A percentile compares a stretch with the other conserved stretches of the same genome.
Evolutionary conservation across 2,888 invertebrate genomes (phyloP).

Genomic region (Eilema depressum): DNA sequence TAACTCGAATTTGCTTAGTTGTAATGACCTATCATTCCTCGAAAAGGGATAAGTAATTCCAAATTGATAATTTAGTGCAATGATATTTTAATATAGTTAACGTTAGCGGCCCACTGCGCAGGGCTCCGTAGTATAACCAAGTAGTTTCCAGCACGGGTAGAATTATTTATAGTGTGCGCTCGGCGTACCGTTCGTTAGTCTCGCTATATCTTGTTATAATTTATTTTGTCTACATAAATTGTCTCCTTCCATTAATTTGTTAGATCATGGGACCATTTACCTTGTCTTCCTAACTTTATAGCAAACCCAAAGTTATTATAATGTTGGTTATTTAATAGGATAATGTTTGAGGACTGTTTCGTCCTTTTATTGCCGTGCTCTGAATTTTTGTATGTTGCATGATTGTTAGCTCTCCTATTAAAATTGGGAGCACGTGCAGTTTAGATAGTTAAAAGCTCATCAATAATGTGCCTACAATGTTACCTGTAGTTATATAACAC

Average conservation of each 20-base stretch:
- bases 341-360: slow-evolving; percentile 57
- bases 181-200: slow-evolving; percentile 41
- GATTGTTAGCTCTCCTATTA: slow-evolving; percentile 18
- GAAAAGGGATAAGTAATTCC: slow-evolving; percentile 76
- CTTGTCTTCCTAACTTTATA: slow-evolving; percentile 81
- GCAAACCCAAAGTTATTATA: slow-evolving; percentile 83
- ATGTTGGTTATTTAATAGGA: slow-evolving; percentile 80
- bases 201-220: slow-evolving; percentile 66
- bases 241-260: slow-evolving; percentile 59
- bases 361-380: slow-evolving; percentile 40
- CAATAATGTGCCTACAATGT: slow-evolving; percentile 85
- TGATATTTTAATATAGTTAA: slow-evolving; percentile 77
- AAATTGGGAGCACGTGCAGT: slow-evolving; percentile 38
- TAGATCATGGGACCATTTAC: slow-evolving; percentile 74
- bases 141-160: slow-evolving; percentile 62
- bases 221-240: slow-evolving; percentile 58
- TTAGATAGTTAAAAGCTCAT: slow-evolving; percentile 80
- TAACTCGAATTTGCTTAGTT: slow-evolving; percentile 83
- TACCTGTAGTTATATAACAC: slow-evolving; percentile 82
- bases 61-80: slow-evolving; percentile 83
- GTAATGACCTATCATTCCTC: slow-evolving; percentile 81
- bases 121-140: slow-evolving; percentile 49
- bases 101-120: slow-evolving; percentile 52
- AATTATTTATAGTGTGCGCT: slow-evolving; percentile 49
- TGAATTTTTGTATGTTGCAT: slow-evolving; percentile 29